phyloP scores from a whole-genome alignment of 2,113 vertebrate species.

The Chaetorhynchus papuensis region DNA sequence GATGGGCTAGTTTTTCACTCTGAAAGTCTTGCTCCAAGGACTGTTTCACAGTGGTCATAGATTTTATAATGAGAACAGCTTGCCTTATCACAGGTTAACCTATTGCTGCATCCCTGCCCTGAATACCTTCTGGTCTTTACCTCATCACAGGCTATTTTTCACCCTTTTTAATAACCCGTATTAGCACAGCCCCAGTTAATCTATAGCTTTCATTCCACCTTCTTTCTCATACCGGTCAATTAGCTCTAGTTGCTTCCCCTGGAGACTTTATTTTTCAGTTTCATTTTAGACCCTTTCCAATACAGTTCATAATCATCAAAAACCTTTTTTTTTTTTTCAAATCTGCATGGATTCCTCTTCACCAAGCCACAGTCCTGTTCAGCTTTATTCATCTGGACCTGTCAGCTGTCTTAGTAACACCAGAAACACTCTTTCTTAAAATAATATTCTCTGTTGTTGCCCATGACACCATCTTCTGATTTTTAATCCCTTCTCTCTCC shows the following conservation, averaged over 20 bases:
- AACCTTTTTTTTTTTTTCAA: background rate
- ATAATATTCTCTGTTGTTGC: background rate
- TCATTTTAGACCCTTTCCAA: background rate
- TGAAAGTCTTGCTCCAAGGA: background rate
- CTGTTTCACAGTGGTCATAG: background rate
- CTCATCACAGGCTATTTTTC: background rate
- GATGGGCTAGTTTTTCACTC: background rate
- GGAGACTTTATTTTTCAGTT: background rate
- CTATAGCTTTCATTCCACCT: background rate
- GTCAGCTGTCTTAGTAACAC: background rate
- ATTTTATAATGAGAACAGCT: background rate
- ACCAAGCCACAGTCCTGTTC: background rate
- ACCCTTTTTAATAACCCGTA: background rate
- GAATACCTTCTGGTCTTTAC: background rate
- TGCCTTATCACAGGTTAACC: background rate
- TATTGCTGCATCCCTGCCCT: background rate
- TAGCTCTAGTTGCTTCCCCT: background rate
- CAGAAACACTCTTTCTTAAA: background rate
- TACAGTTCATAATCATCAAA: background rate
- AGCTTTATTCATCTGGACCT: background rate
- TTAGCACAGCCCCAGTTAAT: background rate
- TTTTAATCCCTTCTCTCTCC: background rate
- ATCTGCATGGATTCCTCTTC: background rate
- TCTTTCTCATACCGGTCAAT: background rate
- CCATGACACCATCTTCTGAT: background rate